A percentile compares a stretch with the other conserved stretches of the same genome.
Conservation (phyloP, 1,140 invertebrate genomes). For the Nasonia vitripennis region DNA sequence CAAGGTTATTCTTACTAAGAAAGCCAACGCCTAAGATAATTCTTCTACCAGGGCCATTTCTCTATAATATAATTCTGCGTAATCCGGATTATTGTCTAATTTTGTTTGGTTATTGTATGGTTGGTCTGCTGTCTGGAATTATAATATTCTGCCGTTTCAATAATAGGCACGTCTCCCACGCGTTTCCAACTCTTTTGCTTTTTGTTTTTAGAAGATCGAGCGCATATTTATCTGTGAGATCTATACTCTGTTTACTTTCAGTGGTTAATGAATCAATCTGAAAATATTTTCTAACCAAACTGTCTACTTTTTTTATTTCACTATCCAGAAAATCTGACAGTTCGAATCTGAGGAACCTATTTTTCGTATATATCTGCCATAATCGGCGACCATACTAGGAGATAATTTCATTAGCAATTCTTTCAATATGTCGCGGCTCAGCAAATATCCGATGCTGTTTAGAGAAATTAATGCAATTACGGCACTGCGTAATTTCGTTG, state of each 20-base stretch:
- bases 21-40: too few species aligned
- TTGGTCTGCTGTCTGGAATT: slow-evolving; percentile 32
- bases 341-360: background rate
- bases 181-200: background rate
- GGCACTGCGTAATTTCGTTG: background rate
- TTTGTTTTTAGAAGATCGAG: background rate
- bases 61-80: slow-evolving; percentile 32
- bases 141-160: slow-evolving; percentile 30
- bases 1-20: too few species aligned
- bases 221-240: background rate
- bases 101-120: too few species aligned
- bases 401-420: background rate
- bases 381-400: background rate
- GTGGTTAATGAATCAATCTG: background rate
- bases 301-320: slow-evolving; percentile 9
- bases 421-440: background rate
- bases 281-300: slow-evolving; percentile 15
- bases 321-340: slow-evolving; percentile 24
- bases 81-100: slow-evolving; percentile 40
- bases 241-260: background rate
- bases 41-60: slow-evolving; percentile 34
- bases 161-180: slow-evolving; percentile 54
- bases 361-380: background rate
- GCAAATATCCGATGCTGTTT: background rate
- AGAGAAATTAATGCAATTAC: background rate